Base-by-base conservation (phyloP, 2,888 invertebrate species). In the Frankliniella intonsa region DNA sequence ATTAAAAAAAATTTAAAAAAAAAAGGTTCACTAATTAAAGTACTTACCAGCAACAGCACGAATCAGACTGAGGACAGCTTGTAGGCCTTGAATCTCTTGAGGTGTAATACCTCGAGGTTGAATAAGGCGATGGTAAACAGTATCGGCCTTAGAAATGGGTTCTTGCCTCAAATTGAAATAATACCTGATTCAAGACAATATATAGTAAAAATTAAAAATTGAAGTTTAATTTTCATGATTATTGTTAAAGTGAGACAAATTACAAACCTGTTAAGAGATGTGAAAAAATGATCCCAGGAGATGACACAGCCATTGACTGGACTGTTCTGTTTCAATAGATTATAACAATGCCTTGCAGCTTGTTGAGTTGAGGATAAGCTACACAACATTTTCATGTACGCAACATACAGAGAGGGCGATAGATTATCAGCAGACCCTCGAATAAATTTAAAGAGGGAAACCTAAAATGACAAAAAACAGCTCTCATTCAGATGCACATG, bases 361-460 rank as follows among this genome's bases (percentile, higher is more conserved):
- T 93, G 92, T 82, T 91, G 89, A 83, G 93, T 92, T 84, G 93
- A 93, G 2, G 95, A 93, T 81, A 98, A 90, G 22, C 95, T 94
- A 0, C 93, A 92, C 85, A 98, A 90, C 93, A 98, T 96, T 85
- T 93, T 93, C 84, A 97, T 90, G 89, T 97, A 97, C 0, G 95
- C 94, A 3, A 95, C 94, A 87, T 97, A 95, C 82, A 98, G 89
- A 27, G 94, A 92, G 10, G 95, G 92, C 12, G 95, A 94, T 84
- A 97, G 90, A 86, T 95, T 90, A 88, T 96, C 96, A 80, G 97
- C 96, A 80, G 97, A 94, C 84, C 95, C 90, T 0, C 96, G 92
- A 62, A 98, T 93, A 88, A 98, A 97, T 89, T 97, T 98, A 89
- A 94, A 95, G 69, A 98, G 89, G 0, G 94, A 93, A 10, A 95